Evolutionary conservation across 2,797 vertebrate genomes (phyloP), one percentile per base, ranked within the genome.

Genomic region (Sebastes ruberrimus): DNA sequence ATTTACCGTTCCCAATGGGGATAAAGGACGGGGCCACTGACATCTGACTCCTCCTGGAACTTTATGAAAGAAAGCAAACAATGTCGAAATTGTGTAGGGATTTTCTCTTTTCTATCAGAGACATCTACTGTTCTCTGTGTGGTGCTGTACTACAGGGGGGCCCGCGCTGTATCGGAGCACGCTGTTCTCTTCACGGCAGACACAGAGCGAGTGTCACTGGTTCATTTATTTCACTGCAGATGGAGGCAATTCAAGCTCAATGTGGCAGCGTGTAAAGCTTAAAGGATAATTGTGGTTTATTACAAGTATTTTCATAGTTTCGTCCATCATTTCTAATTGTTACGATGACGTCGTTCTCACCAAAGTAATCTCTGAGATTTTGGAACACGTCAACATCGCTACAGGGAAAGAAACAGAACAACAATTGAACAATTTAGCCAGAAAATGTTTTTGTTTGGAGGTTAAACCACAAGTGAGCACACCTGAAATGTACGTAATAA

Each of bases 21-120:
- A 95, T 92, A 94, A 95, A 94, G 90, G 81, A 89, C 76, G 22
- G 84, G 91, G 91, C 93, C 88, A 90, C 82, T 95, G 95, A 94
- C 93, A 94, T 95, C 94, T 96, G 95, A 96, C 94, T 94, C 86
- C 87, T 93, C 81, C 74, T 56, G 90, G 89, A 93, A 91, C 94
- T 94, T 94, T 92, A 89, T 94, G 88, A 94, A 95, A 94, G 95
- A 93, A 90, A 89, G 89, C 85, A 92, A 93, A 96, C 95, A 95
- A 95, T 95, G 92, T 93, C 85, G 91, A 95, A 94, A 94, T 95
- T 95, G 93, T 94, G 89, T 84, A 86, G 88, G 92, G 93, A 93
- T 92, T 94, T 94, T 91, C 84, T 92, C 78, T 77, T 88, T 88
- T 91, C 91, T 81, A 73, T 93, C 87, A 86, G 88, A 93, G 93